These are phyloP conservation scores for Leucoraja ocellata DNA, from an alignment of 2,797 vertebrate species.

Conservation along the genomic window DNA sequence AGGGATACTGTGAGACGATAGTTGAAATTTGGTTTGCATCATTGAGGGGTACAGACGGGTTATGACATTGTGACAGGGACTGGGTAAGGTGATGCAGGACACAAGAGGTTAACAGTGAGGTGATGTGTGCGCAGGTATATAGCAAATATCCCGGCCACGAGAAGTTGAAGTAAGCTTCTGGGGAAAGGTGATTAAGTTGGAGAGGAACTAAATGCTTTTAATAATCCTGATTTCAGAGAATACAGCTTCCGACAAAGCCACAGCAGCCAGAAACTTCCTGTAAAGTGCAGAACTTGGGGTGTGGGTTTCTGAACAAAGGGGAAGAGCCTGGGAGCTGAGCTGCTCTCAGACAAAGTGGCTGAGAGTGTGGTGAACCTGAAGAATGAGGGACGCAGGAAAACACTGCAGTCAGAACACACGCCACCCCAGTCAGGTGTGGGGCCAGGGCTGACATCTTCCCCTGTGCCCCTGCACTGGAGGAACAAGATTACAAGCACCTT, in stretches of 20 bases:
- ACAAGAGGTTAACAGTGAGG: not conserved
- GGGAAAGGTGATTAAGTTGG: not conserved
- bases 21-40: not conserved
- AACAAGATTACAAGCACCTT: too few species aligned
- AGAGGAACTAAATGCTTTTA: conserved; percentile 37
- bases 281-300: conserved; percentile 51
- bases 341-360: not conserved
- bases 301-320: conserved; percentile 46
- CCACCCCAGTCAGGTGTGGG: too few species aligned
- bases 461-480: too few species aligned
- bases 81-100: not conserved
- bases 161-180: not conserved
- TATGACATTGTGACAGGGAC: not conserved
- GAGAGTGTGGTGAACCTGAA: not conserved
- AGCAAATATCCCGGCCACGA: not conserved
- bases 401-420: too few species aligned
- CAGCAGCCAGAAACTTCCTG: conserved; percentile 41
- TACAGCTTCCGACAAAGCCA: conserved; percentile 41
- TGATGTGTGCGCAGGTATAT: not conserved
- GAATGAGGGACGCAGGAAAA: not conserved
- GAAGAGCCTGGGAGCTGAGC: conserved; percentile 41
- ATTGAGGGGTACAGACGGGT: not conserved
- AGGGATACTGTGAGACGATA: not conserved
- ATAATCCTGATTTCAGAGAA: conserved; percentile 38
- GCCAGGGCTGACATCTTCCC: too few species aligned